phyloP scores from a whole-genome alignment of 2,113 vertebrate species.

The Scytalopus superciliaris region DNA sequence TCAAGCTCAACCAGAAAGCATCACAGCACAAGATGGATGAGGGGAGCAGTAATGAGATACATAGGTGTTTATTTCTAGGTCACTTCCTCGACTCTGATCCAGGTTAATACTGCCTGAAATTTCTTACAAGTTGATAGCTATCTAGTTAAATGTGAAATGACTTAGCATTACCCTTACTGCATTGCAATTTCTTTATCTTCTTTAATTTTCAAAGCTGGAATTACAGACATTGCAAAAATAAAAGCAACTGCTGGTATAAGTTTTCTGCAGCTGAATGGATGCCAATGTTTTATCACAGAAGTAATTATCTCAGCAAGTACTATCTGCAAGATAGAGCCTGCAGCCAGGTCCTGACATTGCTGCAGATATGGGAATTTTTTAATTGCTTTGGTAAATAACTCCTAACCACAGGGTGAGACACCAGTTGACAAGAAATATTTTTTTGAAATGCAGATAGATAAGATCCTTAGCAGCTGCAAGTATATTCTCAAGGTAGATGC shows the following conservation, averaged over 20 bases:
- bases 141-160: neutral
- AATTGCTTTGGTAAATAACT: neutral
- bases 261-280: neutral
- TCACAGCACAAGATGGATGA: neutral
- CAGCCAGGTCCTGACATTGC: neutral
- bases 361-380: neutral
- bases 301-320: neutral
- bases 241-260: neutral
- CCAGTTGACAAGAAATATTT: neutral
- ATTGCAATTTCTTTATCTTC: neutral
- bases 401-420: neutral
- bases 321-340: neutral
- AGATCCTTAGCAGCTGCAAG: neutral
- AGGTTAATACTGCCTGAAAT: neutral
- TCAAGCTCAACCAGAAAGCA: neutral
- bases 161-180: neutral
- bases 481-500: neutral
- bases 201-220: neutral
- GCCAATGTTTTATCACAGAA: neutral
- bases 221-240: neutral
- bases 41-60: neutral
- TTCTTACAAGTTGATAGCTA: neutral
- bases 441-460: neutral
- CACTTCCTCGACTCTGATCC: neutral
- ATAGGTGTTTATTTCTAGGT: constrained; percentile 4